Conservation (phyloP, 1,140 invertebrate genomes). For the Bombus terrestris region DNA sequence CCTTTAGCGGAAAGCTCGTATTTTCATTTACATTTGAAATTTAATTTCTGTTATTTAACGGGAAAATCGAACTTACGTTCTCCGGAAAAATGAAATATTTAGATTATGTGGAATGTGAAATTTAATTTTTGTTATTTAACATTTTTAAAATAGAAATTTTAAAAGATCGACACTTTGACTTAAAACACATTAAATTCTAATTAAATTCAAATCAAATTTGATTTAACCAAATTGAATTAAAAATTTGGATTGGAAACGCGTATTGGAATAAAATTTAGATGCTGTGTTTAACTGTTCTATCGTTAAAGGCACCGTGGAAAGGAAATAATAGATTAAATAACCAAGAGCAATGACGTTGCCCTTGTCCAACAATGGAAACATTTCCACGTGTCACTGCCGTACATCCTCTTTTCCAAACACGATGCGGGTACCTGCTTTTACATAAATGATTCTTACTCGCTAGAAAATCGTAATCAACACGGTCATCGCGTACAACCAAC, state of each 20-base stretch:
- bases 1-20: not conserved
- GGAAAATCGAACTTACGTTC: not conserved
- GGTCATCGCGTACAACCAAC: not conserved
- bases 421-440: slow-evolving; percentile 26
- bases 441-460: slow-evolving; percentile 7
- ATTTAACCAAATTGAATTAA: not conserved
- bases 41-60: not conserved
- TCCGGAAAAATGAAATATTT: not conserved
- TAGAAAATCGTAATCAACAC: slow-evolving; percentile 13
- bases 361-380: slow-evolving; percentile 2
- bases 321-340: slow-evolving; percentile 1
- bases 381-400: not conserved
- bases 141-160: not conserved
- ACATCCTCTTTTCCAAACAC: not conserved
- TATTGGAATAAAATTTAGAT: not conserved
- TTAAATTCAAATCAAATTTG: no score
- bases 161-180: not conserved
- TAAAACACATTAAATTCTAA: not conserved
- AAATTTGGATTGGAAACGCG: not conserved
- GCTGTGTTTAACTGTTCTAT: no score
- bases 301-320: not conserved
- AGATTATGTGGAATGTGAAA: not conserved
- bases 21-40: not conserved
- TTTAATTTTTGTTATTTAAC: not conserved
- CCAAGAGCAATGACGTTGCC: not conserved